Base-by-base conservation (phyloP, 1,140 invertebrate species). In the Nebria ingens region DNA sequence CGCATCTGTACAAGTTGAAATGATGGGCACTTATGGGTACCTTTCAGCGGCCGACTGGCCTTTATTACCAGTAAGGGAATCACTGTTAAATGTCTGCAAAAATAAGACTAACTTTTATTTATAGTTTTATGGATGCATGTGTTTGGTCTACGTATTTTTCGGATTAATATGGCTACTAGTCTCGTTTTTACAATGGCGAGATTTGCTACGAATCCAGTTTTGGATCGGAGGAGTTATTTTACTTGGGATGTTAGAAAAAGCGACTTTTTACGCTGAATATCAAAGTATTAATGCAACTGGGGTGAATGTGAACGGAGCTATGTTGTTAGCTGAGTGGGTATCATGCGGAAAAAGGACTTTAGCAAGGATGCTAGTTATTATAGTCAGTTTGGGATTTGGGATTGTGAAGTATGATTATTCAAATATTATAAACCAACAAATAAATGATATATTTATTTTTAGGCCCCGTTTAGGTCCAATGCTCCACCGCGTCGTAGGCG, bases 221-320 rank as follows among this genome's bases (percentile, higher is more conserved):
- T 97, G 93, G 91, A 93, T 97, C 66, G 90, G 89, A 4, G 90
- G 79, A 29, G 90, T 95, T 34, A 91, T 93, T 55, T 73, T 94
- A 21, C 70, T 94, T 0, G 92, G 91, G 62, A 86, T 90, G 84
- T 61, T 89, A 9, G 87, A 88, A 69, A 88, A 84, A 67, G 90
- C 93, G 15, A 86, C 91, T 0, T 96, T 93, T 66, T 91, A 93
- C 69, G 90, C 86, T 0, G 91, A 95, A 69, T 93, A 90, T 72
- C 81, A 88, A 61, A 85, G 77, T 49, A 79, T 92, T 23, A 89
- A 89, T 67, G 77, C 76, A n/a, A 83, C 79, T 11, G 91, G 91
- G 0, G 63, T 75, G 42, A 80, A 85, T 34, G 79, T 85, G 1
- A 73, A 77, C 52, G 80, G 81, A 29, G 82, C 83, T 1, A 78